Evolutionary conservation across 2,888 invertebrate genomes (phyloP), one percentile per base, ranked within the genome.

Genomic region (Taenaris catops): DNA sequence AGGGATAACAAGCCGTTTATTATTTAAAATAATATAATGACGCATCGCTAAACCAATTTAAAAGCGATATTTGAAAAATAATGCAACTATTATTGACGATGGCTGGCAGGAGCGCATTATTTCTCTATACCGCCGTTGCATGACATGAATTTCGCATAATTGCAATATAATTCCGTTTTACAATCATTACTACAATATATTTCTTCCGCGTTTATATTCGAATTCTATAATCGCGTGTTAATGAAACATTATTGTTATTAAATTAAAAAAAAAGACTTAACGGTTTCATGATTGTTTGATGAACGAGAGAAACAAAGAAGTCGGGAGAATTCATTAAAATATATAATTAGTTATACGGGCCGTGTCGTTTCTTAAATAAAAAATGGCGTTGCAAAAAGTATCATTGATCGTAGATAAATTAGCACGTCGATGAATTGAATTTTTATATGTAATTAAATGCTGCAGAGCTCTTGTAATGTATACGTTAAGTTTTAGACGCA

Each of bases 181-280:
- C 42, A 42, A 36, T 47, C 46, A 40, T 40, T 48, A 44, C 38
- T 43, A 46, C 41, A 50, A 45, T 50, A 51, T 53, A 51, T 49
- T 44, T 48, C 50, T 55, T 55, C 51, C 51, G 50, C 38, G 37
- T 38, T 46, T 52, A 49, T 55, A 49, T 55, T 53, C 46, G 40
- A 49, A 52, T 55, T 48, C 48, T 48, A 40, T 53, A 52, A 55
- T 56, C 51, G 53, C 51, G 53, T 56, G 55, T 42, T 53, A 51
- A 50, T 50, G 39, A 34, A 36, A 48, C 42, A 42, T 47, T 48
- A n/a, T 47, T 44, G 31, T 48, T 43, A 41, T 40, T n/a, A n/a
- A n/a, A n/a, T n/a, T n/a, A n/a, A n/a, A n/a, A 35, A 48, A 44
- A 49, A 48, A 48, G 39, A 23, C 36, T 39, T 45, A 48, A 43